Percentiles rank a stretch among this genome's conserved stretches.
These are phyloP conservation scores for Pomatorhinus ruficollis DNA, from an alignment of 2,113 vertebrate genomes.

Conservation along the genomic window DNA sequence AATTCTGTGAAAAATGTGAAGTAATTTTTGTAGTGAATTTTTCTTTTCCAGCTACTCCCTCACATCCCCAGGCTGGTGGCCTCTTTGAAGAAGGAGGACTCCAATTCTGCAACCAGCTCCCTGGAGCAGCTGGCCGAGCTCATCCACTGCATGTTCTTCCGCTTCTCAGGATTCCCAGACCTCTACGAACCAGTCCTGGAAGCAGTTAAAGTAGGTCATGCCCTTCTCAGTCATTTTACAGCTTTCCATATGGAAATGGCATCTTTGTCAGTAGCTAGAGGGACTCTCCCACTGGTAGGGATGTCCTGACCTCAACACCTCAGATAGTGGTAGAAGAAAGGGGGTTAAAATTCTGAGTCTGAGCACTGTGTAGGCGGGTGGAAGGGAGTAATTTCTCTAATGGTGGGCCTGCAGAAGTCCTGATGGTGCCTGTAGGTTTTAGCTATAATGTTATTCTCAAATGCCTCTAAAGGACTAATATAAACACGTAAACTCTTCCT, in stretches of 20 bases:
- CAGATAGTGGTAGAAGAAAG: background rate
- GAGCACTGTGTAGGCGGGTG: background rate
- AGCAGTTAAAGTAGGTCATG: slow-evolving; percentile 73
- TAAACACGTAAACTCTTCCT: background rate
- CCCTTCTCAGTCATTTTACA: background rate
- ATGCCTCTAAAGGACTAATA: background rate
- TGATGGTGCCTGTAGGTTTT: background rate
- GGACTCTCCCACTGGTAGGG: background rate
- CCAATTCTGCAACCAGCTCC: slow-evolving; percentile 76
- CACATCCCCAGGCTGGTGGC: slow-evolving; percentile 79
- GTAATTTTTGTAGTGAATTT: background rate
- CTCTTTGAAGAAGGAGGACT: slow-evolving; percentile 78
- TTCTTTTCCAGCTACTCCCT: slow-evolving; percentile 74
- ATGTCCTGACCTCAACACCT: background rate
- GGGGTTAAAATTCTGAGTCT: background rate
- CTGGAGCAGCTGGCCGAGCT: slow-evolving; percentile 79
- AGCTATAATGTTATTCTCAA: background rate
- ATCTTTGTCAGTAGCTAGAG: background rate
- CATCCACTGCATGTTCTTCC: slow-evolving; percentile 84
- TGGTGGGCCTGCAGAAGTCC: background rate
- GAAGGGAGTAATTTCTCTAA: background rate
- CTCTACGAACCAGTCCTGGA: slow-evolving; percentile 82
- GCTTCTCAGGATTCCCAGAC: slow-evolving; percentile 84
- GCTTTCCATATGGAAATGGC: background rate
- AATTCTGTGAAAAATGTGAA: background rate